A percentile compares a stretch with the other conserved stretches of the same genome.
These are phyloP conservation scores for Apis dorsata DNA, from an alignment of 1,140 invertebrate species.

Conservation along the genomic window DNA sequence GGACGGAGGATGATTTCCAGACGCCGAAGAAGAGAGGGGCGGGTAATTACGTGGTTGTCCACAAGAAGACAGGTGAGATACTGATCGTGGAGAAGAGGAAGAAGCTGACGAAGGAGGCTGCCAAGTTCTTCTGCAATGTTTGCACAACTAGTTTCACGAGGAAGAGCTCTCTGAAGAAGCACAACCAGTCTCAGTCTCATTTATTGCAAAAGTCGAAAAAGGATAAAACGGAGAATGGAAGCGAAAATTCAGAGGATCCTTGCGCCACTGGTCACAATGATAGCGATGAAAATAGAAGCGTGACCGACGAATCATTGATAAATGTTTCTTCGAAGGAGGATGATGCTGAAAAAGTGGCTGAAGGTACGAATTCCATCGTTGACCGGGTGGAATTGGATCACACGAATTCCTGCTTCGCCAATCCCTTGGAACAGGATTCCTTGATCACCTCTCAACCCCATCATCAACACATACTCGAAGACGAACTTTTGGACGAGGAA, in stretches of 20 bases:
- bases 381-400: background rate
- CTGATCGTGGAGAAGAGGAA: constrained; percentile 77
- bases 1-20: constrained; percentile 59
- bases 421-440: background rate
- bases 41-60: constrained; percentile 75
- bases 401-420: background rate
- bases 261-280: constrained; percentile 5
- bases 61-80: constrained; percentile 76
- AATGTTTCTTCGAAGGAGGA: background rate
- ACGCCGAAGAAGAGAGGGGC: constrained; percentile 68
- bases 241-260: constrained; percentile 10
- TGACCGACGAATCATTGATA: background rate
- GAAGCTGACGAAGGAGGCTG: constrained; percentile 76
- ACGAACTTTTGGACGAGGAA: constrained; percentile 76
- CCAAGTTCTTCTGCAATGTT: constrained; percentile 76
- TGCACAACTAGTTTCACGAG: constrained; percentile 77
- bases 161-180: constrained; percentile 78
- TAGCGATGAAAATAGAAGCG: background rate
- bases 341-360: background rate
- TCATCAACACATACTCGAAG: constrained; percentile 68
- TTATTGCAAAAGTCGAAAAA: constrained; percentile 65
- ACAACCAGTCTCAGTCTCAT: constrained; percentile 77
- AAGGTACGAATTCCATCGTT: background rate
- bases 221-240: constrained; percentile 29
- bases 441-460: constrained; percentile 12